Evolutionary conservation across 2,797 vertebrate genomes (phyloP).

Genomic region (Manis crassicaudata): DNA sequence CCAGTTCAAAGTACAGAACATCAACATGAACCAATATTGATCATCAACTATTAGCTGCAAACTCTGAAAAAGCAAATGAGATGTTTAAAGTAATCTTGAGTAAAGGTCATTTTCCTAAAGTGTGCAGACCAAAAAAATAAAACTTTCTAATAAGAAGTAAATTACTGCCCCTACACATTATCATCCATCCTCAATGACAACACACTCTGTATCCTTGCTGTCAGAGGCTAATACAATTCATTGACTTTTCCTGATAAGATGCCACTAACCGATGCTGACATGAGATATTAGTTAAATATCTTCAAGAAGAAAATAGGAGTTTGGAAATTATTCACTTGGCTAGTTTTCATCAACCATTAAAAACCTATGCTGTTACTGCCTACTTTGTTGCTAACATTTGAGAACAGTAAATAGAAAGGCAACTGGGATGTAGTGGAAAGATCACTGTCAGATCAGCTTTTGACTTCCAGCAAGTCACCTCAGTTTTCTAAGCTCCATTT

Average conservation of each 20-base stretch:
- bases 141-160: not conserved
- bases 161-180: not conserved
- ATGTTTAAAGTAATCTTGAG: constrained; percentile 41
- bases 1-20: constrained; percentile 79
- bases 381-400: constrained; percentile 6
- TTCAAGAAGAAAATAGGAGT: not conserved
- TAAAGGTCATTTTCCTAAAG: constrained; percentile 53
- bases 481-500: not conserved
- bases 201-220: not conserved
- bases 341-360: constrained; percentile 13
- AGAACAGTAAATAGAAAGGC: not conserved
- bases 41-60: constrained; percentile 74
- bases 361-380: not conserved
- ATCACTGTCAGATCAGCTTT: not conserved
- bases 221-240: not conserved
- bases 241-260: constrained; percentile 25
- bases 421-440: constrained; percentile 6
- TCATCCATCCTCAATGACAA: not conserved
- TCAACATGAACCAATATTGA: constrained; percentile 14
- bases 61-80: constrained; percentile 68
- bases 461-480: constrained; percentile 11
- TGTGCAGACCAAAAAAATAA: constrained; percentile 16
- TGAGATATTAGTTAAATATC: constrained; percentile 1
- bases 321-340: not conserved
- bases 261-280: constrained; percentile 18